A percentile compares a stretch with the other conserved stretches of the same genome.
Evolutionary conservation across 2,888 invertebrate genomes (phyloP).

Genomic region (Pterostichus madidus): DNA sequence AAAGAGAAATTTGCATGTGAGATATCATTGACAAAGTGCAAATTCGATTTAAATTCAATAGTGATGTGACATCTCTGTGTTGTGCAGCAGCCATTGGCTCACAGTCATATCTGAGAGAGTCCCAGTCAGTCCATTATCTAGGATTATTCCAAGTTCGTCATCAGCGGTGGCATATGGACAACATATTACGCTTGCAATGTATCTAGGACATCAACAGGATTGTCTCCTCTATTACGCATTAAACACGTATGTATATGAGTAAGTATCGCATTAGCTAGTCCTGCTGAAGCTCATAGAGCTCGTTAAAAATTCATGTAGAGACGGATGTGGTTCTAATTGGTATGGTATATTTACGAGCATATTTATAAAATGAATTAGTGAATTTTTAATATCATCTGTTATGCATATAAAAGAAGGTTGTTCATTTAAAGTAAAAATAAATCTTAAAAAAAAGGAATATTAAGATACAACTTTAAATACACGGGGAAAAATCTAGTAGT

Average conservation of each 20-base stretch:
- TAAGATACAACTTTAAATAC: no score
- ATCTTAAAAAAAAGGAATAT: no score
- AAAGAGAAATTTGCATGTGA: constrained; percentile 9
- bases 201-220: constrained; percentile 47
- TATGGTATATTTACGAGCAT: no score
- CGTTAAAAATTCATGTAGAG: constrained; percentile 17
- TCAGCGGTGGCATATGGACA: constrained; percentile 48
- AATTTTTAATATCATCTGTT: no score
- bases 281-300: neutral
- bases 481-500: no score
- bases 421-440: no score
- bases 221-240: constrained; percentile 44
- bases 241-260: constrained; percentile 33
- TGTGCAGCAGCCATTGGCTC: neutral
- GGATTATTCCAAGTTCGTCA: constrained; percentile 54
- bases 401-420: no score
- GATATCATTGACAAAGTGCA: constrained; percentile 7
- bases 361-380: no score
- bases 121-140: constrained; percentile 56
- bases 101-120: constrained; percentile 32
- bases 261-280: neutral
- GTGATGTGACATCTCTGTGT: constrained; percentile 12
- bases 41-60: constrained; percentile 16
- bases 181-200: constrained; percentile 23
- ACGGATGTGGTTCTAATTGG: no score